phyloP scores from a whole-genome alignment of 2,113 vertebrate species.

The Catagonus wagneri region DNA sequence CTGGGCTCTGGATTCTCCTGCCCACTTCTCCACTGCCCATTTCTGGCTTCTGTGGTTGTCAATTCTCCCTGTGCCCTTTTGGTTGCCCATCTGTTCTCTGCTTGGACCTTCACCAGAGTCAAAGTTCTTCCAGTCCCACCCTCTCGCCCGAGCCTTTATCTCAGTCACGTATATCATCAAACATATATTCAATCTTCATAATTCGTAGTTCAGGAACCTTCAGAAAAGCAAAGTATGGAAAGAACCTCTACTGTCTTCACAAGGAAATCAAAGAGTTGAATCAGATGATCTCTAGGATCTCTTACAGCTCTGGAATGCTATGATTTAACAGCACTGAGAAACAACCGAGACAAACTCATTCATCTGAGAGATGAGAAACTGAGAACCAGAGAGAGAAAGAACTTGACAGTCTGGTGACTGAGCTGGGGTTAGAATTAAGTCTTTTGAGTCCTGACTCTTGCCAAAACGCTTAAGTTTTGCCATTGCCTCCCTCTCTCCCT shows the following conservation, averaged over 20 bases:
- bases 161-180: neutral
- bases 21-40: neutral
- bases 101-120: neutral
- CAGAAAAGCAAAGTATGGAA: neutral
- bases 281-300: neutral
- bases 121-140: neutral
- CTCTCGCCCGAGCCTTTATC: slow-evolving; percentile 15
- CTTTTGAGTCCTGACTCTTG: neutral
- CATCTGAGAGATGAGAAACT: slow-evolving; percentile 16
- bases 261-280: neutral
- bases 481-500: neutral
- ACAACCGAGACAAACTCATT: neutral
- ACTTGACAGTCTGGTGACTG: neutral
- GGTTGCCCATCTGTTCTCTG: neutral
- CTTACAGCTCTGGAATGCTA: neutral
- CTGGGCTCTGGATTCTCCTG: neutral
- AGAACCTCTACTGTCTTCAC: neutral
- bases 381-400: slow-evolving; percentile 13
- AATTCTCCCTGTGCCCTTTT: neutral
- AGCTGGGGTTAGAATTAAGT: slow-evolving; percentile 24
- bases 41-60: neutral
- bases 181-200: neutral
- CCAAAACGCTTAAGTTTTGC: neutral
- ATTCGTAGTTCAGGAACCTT: neutral
- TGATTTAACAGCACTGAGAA: slow-evolving; percentile 45